A percentile compares a stretch with the other conserved stretches of the same genome.
These are phyloP conservation scores for Lasioglossum villosulum DNA, from an alignment of 2,888 invertebrate genomes.

Conservation along the genomic window DNA sequence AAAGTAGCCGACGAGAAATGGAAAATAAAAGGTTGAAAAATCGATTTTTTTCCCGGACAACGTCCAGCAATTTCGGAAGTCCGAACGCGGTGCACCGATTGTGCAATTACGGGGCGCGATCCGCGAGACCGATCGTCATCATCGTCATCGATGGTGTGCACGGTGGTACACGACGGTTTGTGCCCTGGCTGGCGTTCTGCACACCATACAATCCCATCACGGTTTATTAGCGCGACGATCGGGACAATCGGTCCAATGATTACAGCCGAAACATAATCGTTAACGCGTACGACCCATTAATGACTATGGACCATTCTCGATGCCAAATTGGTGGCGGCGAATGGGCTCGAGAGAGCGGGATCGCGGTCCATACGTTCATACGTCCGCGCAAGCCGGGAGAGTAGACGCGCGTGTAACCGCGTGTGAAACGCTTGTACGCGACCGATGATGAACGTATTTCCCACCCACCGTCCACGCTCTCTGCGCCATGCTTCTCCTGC, in stretches of 20 bases:
- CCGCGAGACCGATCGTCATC: slow-evolving; percentile 58
- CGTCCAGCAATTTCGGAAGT: neutral
- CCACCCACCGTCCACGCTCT: slow-evolving; percentile 12
- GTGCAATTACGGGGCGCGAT: slow-evolving; percentile 63
- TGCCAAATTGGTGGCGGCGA: slow-evolving; percentile 80
- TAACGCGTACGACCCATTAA: slow-evolving; percentile 83
- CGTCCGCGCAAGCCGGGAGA: slow-evolving; percentile 79
- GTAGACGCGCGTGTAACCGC: slow-evolving; percentile 76
- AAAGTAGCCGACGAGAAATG: neutral
- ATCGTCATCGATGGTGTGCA: slow-evolving; percentile 75
- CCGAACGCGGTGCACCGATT: slow-evolving; percentile 24
- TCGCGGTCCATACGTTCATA: slow-evolving; percentile 84
- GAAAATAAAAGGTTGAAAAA: neutral
- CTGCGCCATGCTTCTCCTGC: neutral
- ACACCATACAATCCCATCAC: slow-evolving; percentile 70
- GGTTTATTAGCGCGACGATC: slow-evolving; percentile 83
- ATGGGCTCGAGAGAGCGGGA: slow-evolving; percentile 66
- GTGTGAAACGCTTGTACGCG: slow-evolving; percentile 81
- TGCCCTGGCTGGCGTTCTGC: neutral
- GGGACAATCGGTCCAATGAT: slow-evolving; percentile 83
- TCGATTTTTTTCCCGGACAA: neutral
- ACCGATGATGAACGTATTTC: slow-evolving; percentile 69
- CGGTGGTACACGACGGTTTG: neutral
- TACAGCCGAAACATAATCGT: slow-evolving; percentile 84
- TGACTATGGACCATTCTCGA: slow-evolving; percentile 81